Percentiles rank a stretch among this genome's conserved stretches.
These are phyloP conservation scores for Oikopleura albicans DNA, from an alignment of 23 tunicate genomes.

Conservation along the genomic window DNA sequence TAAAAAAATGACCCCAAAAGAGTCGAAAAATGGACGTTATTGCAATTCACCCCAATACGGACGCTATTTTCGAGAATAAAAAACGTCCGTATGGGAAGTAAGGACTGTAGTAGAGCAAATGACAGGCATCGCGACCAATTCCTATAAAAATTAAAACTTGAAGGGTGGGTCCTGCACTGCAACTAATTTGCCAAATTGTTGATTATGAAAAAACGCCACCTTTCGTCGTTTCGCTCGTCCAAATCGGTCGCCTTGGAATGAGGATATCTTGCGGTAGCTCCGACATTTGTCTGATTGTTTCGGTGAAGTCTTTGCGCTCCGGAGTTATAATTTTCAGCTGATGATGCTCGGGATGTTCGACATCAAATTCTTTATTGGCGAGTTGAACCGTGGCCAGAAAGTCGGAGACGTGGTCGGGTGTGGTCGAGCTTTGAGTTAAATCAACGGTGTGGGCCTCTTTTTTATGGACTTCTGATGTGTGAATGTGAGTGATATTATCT, in stretches of 20 bases:
- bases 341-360: background rate
- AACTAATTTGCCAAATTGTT: too few relatives aligned
- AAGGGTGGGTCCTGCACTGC: too few relatives aligned
- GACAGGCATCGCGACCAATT: too few relatives aligned
- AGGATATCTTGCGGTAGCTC: conserved; percentile 27
- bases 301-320: background rate
- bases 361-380: background rate
- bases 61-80: too few relatives aligned
- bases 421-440: background rate
- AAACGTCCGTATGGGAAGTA: too few relatives aligned
- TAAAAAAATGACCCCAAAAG: too few relatives aligned
- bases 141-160: too few relatives aligned
- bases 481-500: background rate
- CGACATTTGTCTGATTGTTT: background rate
- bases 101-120: too few relatives aligned
- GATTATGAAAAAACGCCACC: too few relatives aligned
- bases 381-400: background rate
- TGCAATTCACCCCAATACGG: too few relatives aligned
- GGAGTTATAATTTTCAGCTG: background rate
- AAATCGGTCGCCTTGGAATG: conserved; percentile 56
- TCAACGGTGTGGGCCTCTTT: background rate
- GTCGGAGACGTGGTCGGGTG: background rate
- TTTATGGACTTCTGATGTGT: background rate
- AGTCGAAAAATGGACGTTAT: too few relatives aligned
- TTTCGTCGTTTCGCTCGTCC: background rate